Evolutionary conservation across 2,113 vertebrate genomes (phyloP).

Genomic region (Tretioscincus oriximinensis): DNA sequence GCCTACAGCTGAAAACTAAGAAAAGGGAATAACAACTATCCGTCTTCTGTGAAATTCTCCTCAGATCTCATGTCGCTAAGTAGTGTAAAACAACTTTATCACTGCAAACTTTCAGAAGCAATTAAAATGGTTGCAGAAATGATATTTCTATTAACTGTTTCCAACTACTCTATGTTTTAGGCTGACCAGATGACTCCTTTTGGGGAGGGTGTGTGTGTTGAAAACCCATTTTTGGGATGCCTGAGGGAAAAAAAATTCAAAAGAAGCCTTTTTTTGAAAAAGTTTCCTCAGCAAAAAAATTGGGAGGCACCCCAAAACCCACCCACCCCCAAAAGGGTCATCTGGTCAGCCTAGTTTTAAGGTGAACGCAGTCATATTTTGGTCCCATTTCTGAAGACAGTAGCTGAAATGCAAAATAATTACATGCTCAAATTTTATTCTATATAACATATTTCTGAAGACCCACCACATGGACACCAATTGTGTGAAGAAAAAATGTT

Average conservation of each 20-base stretch:
- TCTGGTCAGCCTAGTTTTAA: too few relatives aligned
- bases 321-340: too few relatives aligned
- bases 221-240: too few relatives aligned
- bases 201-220: too few relatives aligned
- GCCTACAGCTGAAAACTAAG: background rate
- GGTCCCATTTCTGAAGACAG: background rate
- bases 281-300: too few relatives aligned
- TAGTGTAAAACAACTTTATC: constrained; percentile 8
- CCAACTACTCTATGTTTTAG: background rate
- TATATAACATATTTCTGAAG: background rate
- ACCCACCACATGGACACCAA: background rate
- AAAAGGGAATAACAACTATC: constrained; percentile 1
- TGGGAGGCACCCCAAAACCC: too few relatives aligned
- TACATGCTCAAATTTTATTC: background rate
- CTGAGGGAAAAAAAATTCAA: too few relatives aligned
- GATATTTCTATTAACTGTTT: background rate
- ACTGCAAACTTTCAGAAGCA: background rate
- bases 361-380: background rate
- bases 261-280: too few relatives aligned
- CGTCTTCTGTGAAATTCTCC: background rate
- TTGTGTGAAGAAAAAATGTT: background rate
- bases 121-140: background rate
- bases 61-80: constrained; percentile 19
- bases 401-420: too few relatives aligned
- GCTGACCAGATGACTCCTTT: too few relatives aligned